A percentile compares a stretch with the other conserved stretches of the same genome.
Conservation (phyloP, 2,113 vertebrate species). For the Sigmodon hispidus region DNA sequence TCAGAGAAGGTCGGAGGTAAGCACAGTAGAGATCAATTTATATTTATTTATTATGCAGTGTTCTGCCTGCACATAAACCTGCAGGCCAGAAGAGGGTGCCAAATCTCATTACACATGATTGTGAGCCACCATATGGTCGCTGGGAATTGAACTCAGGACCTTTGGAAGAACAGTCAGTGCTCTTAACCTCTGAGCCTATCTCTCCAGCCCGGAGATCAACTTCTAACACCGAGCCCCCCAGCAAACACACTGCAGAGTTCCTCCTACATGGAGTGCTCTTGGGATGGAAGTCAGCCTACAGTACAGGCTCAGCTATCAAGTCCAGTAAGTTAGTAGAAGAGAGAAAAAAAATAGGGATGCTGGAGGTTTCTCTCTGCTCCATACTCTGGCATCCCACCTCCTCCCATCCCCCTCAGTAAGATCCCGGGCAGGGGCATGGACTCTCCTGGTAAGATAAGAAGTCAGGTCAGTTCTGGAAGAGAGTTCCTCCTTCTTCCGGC, state of each 20-base stretch:
- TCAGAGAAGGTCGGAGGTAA: neutral
- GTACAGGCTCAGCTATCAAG: neutral
- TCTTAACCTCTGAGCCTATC: no score
- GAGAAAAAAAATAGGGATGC: neutral
- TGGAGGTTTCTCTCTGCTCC: neutral
- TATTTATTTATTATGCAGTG: no score
- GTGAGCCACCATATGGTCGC: no score
- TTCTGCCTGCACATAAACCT: no score
- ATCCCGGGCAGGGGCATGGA: neutral
- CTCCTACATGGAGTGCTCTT: neutral
- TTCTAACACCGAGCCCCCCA: no score
- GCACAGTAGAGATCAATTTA: neutral
- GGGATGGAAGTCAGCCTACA: neutral
- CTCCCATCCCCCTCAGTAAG: neutral
- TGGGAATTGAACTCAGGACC: no score
- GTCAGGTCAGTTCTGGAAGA: neutral
- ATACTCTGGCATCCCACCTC: accelerated
- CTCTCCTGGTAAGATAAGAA: neutral
- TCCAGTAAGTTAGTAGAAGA: neutral
- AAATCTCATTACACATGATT: no score
- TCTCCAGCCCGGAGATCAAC: no score
- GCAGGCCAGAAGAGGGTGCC: no score
- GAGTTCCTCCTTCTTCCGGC: neutral
- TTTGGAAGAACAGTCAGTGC: no score
- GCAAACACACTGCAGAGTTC: neutral